Conservation (phyloP, 2,113 vertebrate species). For the Rhynchopsitta pachyrhyncha region DNA sequence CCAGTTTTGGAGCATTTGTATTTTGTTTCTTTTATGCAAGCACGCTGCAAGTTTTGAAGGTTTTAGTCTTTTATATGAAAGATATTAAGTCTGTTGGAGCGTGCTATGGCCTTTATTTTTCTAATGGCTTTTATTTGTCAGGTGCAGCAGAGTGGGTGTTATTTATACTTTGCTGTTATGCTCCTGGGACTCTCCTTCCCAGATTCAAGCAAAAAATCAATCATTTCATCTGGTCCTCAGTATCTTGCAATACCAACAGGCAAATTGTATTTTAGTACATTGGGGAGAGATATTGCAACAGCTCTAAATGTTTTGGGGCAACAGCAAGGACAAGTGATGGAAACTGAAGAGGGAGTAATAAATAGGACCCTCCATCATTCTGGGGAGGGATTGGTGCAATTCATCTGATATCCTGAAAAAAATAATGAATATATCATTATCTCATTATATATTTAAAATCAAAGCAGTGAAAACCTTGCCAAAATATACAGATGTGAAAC, state of each 20-base stretch:
- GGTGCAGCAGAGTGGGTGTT: background rate
- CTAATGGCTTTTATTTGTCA: background rate
- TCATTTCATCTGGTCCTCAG: background rate
- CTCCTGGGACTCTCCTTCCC: background rate
- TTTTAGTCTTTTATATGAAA: background rate
- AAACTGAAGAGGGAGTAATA: background rate
- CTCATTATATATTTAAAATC: background rate
- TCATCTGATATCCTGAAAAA: background rate
- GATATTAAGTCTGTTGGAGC: background rate
- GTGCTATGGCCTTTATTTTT: background rate
- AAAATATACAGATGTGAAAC: background rate
- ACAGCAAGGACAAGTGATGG: background rate
- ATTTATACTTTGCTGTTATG: background rate
- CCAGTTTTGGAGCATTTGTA: accelerated
- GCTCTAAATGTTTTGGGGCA: background rate
- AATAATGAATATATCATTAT: background rate
- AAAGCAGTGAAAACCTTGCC: background rate
- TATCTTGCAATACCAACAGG: background rate
- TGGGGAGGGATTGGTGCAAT: background rate
- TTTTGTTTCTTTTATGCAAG: background rate
- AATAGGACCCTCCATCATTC: background rate
- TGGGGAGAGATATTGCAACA: background rate
- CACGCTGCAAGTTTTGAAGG: background rate
- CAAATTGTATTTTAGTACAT: background rate
- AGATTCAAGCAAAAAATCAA: background rate